phyloP scores from a whole-genome alignment of 2,113 vertebrate species.

The Tachuris rubrigastra region DNA sequence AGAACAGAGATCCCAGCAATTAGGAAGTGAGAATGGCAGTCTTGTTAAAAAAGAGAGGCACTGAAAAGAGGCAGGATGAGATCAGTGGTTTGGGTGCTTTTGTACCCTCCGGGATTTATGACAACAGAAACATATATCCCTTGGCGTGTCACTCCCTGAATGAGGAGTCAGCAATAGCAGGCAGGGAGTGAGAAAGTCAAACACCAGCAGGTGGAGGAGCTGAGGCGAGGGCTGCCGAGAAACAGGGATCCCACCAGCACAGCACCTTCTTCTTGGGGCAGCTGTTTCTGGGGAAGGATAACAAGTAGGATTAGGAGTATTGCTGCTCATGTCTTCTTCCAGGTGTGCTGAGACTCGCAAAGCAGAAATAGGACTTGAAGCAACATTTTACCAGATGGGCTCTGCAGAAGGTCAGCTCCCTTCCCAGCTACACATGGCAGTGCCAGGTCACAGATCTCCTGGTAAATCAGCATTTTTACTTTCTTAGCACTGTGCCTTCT shows the following conservation, averaged over 20 bases:
- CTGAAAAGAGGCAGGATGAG: neutral
- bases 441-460: neutral
- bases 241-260: neutral
- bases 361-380: neutral
- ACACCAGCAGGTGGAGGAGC: neutral
- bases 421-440: neutral
- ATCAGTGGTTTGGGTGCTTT: neutral
- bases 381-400: neutral
- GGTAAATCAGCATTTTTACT: neutral
- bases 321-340: neutral
- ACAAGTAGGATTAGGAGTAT: neutral
- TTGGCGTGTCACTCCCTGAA: neutral
- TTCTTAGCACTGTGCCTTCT: neutral
- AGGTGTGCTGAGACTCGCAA: neutral
- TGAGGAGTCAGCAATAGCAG: neutral
- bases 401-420: neutral
- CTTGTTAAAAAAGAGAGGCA: neutral
- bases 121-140: neutral
- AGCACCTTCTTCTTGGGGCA: neutral
- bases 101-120: constrained; percentile 24
- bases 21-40: neutral
- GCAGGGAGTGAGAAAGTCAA: constrained; percentile 29
- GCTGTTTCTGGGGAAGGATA: neutral
- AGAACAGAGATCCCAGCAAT: constrained; percentile 33
- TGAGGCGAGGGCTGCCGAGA: neutral